Base-by-base conservation (phyloP, 1,140 invertebrate genomes). In the Bombus terrestris region DNA sequence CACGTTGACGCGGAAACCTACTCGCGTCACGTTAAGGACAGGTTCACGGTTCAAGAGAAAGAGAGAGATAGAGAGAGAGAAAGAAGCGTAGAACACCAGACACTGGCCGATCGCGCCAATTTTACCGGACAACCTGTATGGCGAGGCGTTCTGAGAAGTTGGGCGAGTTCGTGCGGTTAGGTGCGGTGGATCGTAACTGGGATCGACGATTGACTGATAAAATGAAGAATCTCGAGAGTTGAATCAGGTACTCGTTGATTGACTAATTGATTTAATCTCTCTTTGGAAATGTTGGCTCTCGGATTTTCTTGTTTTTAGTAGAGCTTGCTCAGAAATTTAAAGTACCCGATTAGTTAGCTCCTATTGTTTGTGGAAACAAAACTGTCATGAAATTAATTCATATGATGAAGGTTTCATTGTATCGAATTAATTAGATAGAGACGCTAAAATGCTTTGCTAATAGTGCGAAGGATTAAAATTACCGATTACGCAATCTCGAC, bases 1-100 rank as follows among this genome's bases (percentile, higher is more conserved):
- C 80, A 83, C 77, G 74, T 77, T 90, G 43, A 76, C 79, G 88
- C 83, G 85, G 83, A 91, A 87, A 86, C 83, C 77, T 62, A 80
- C 83, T 72, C 76, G 83, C 76, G 76, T 72, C 83, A 35, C 68
- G 83, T 80, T 85, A 62, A 80, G 41, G 72, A 83, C 72, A 82
- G 71, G 39, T 83, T 82, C 81, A 64, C 81, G n/a, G 57, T n/a
- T 73, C 69, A 47, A 28, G 47, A 68, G 9, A 35, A 15, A 35
- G 32, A 35, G 15, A 35, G n/a, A 32, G 32, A 18, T 8, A 68
- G 64, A 68, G 2, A 18, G 64, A 35, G 22, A 22, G 35, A 37
- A 13, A 32, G 28, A 6, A 47, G 47, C 47, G 69, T 43, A 53
- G 22, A 75, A 82, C 81, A 47, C 57, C 73, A 35, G 57, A 47